Base-by-base conservation (phyloP, 2,113 vertebrate genomes). In the Oxygymnocypris stewartii region DNA sequence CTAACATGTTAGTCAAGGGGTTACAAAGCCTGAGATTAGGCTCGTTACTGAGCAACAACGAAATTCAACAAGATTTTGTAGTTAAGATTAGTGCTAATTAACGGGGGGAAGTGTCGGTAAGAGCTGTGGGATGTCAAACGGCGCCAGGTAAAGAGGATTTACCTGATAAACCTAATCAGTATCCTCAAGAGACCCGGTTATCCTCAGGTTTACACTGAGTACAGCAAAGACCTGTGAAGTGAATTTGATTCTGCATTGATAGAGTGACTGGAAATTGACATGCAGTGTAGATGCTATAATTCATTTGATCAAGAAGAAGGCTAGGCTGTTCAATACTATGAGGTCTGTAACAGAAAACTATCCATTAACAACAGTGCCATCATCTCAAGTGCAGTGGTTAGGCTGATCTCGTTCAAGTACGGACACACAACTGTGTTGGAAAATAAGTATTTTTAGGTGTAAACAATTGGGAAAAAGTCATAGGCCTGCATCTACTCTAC, bases 11-110 rank as follows among this genome's bases (percentile, higher is more conserved):
- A 0, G 18, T 63, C 51, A 74, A 44, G 63, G 77, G 71, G 76
- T 77, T 37, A 28, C 35, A 82, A 35, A 87, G 75, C 35, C 47
- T 76, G 35, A 84, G 88, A 90, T 92, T 89, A 91, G 73, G 23
- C 1, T 28, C 0, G 88, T 90, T 91, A 69, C 92, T 91, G 87
- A 90, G 91, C 91, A 92, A 93, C 92, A 82, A 35, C 47, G 37
- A 23, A 63, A 49, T 67, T 49, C 42, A 28, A 67, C 76, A 82
- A 86, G 91, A 92, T 91, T 92, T 85, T 7, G 14, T 78, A 88
- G 80, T 77, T 87, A 88, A 87, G 91, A 92, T 93, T 94, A 92
- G 6, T 11, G 73, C 77, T 90, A 88, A 92, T 67, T 76, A 91
- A 35, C 0, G 16, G 20, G 10, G 74, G 85, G 86, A 63, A 67